Evolutionary conservation across 2,888 invertebrate species (phyloP).

Genomic region (Himalopsyche tibetana): DNA sequence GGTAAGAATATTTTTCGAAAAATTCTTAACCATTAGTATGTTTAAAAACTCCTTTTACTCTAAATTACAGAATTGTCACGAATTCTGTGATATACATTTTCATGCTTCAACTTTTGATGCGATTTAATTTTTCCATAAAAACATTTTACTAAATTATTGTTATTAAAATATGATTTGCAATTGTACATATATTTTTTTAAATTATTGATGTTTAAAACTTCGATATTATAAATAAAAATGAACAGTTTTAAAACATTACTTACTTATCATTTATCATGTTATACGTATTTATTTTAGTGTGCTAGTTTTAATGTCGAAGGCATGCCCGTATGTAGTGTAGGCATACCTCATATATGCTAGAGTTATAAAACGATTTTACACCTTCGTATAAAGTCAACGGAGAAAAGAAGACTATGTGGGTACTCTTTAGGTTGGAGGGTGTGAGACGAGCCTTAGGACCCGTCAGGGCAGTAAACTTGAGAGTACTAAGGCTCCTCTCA

Average conservation of each 20-base stretch:
- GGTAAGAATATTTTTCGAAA: no score
- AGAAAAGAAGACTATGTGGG: neutral
- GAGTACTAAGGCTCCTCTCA: conserved; percentile 22
- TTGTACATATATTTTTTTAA: no score
- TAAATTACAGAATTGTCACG: no score
- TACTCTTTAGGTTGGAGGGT: neutral
- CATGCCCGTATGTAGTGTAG: neutral
- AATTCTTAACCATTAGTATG: no score
- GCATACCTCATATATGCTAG: neutral
- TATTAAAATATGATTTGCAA: no score
- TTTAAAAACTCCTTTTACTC: no score
- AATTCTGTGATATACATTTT: no score
- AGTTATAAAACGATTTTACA: conserved; percentile 29
- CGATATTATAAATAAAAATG: no score
- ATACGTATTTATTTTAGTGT: neutral
- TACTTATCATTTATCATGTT: neutral
- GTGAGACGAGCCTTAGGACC: conserved; percentile 26
- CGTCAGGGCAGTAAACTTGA: conserved; percentile 12
- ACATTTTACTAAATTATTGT: no score
- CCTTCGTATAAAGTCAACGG: neutral
- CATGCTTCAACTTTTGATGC: no score
- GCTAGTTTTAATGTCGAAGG: neutral
- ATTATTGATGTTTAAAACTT: no score
- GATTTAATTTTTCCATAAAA: no score
- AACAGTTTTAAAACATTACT: neutral